Base-by-base conservation (phyloP, 2,113 vertebrate genomes). In the Zosterops hypoxanthus region DNA sequence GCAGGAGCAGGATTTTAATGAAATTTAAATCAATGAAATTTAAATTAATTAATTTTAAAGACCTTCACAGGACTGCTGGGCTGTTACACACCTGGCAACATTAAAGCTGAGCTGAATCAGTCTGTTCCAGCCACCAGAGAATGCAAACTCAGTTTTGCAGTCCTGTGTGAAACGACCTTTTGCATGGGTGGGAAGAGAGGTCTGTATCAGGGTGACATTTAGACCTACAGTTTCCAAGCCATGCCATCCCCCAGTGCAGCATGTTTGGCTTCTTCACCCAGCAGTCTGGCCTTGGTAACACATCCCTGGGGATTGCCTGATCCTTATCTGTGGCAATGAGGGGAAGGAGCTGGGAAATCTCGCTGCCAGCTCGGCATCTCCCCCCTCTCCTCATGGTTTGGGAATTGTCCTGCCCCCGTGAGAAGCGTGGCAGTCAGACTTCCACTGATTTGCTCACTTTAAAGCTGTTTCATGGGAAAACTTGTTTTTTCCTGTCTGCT, bases 221-320 rank as follows among this genome's bases (percentile, higher is more conserved):
- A 36, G 25, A 64, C 46, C 25, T 6, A 2, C 1, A 2, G 6
- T 56, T 90, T 50, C 60, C 39, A 87, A 94, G 73, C 57, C 6
- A 1, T 47, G 47, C 31, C 5, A 39, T 8, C 12, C 20, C 22
- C 9, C 29, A 25, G 33, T 10, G 8, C 31, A 47, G 36, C 23
- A 8, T 1, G 0, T 56, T 41, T 57, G 36, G 26, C 39, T 50
- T 16, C 14, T 56, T 70, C 7, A 4, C 6, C 11, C 26, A 5
- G 33, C 26, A 56, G 11, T 5, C 14, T 69, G 41, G 14, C n/a
- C 34, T 75, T 17, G 20, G 2, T 17, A n/a, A 44, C 19, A 25
- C 24, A 33, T 34, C 31, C 39, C n/a, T 46, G 65, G 61, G 24
- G 3, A 56, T 71, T 75, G 29, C 56, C 16, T 44, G 39, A 22